These are phyloP conservation scores for Hestina assimilis DNA, from an alignment of 1,140 invertebrate species.

Conservation along the genomic window DNA sequence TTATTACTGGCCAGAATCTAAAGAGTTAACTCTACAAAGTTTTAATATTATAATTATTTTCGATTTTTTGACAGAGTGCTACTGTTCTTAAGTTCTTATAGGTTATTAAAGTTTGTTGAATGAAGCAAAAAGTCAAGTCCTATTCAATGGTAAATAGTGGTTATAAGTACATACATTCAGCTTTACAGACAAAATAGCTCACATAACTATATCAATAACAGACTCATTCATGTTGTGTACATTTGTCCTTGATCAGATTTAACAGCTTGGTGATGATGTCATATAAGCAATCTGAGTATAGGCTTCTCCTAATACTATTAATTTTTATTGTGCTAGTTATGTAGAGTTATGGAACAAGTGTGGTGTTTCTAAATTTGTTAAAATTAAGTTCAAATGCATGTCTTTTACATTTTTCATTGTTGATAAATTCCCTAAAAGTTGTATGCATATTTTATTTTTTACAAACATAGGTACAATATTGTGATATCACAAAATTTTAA, in stretches of 20 bases:
- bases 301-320: neutral
- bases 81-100: conserved; percentile 23
- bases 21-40: too few species aligned
- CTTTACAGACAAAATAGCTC: neutral
- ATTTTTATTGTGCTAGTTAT: too few species aligned
- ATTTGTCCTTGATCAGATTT: conserved; percentile 42
- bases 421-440: too few species aligned
- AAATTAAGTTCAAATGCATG: too few species aligned
- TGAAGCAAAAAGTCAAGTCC: conserved; percentile 62
- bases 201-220: neutral
- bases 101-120: conserved; percentile 33
- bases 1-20: conserved; percentile 22
- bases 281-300: conserved; percentile 21
- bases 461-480: neutral
- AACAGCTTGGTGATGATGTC: conserved; percentile 52
- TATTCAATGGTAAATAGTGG: conserved; percentile 22
- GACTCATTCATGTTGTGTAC: conserved; percentile 21
- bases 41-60: neutral
- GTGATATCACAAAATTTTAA: neutral
- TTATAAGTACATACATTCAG: neutral
- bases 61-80: neutral
- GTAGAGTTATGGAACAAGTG: too few species aligned
- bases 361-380: too few species aligned
- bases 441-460: neutral
- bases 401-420: too few species aligned